phyloP scores from a whole-genome alignment of 2,113 vertebrate species.

The Istiophorus platypterus region DNA sequence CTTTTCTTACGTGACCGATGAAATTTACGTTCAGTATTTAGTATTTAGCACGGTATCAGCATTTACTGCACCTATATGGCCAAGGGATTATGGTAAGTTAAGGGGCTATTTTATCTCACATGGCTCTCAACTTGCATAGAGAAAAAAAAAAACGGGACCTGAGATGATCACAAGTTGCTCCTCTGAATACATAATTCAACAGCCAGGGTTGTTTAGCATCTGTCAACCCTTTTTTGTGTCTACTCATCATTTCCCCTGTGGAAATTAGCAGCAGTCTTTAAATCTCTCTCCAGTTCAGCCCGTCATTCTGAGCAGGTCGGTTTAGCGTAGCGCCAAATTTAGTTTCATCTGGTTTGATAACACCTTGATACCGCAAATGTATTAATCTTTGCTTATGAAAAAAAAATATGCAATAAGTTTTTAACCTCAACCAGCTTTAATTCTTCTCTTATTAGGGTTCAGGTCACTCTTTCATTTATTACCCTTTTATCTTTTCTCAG shows the following conservation, averaged over 20 bases:
- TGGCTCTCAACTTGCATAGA: slow-evolving; percentile 53
- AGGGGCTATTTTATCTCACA: slow-evolving; percentile 66
- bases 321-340: slow-evolving; percentile 14
- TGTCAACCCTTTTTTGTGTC: slow-evolving; percentile 36
- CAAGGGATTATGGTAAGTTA: slow-evolving; percentile 67
- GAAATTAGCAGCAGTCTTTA: slow-evolving; percentile 48
- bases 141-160: slow-evolving; percentile 33
- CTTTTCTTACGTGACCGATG: slow-evolving; percentile 56
- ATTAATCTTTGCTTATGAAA: slow-evolving; percentile 25
- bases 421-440: slow-evolving; percentile 25
- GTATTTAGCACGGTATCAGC: slow-evolving; percentile 70
- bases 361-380: slow-evolving; percentile 23
- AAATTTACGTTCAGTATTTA: slow-evolving; percentile 68
- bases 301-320: slow-evolving; percentile 25
- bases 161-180: slow-evolving; percentile 45
- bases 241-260: slow-evolving; percentile 53
- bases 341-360: neutral
- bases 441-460: neutral
- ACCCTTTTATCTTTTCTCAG: neutral
- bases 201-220: slow-evolving; percentile 44
- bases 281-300: slow-evolving; percentile 31
- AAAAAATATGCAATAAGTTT: neutral
- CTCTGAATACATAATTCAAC: slow-evolving; percentile 60
- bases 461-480: slow-evolving; percentile 3
- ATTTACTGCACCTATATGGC: slow-evolving; percentile 62